Evolutionary conservation across 2,797 vertebrate genomes (phyloP), one percentile per base, ranked within the genome.

Genomic region (Oryzias sinensis): DNA sequence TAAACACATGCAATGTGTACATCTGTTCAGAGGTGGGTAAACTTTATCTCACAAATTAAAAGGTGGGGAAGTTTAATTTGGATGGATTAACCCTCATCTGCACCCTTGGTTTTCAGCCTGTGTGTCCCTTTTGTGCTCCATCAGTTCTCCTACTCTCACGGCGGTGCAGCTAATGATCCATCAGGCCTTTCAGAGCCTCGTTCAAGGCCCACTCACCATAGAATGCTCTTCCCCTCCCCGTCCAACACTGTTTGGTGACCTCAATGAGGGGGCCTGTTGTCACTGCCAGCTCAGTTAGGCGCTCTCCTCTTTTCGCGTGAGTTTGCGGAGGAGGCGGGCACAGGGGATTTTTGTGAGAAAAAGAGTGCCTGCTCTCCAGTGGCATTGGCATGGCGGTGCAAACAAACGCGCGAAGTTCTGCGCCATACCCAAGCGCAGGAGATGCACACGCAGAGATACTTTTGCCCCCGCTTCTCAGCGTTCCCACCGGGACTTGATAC

Each of bases 201-300:
- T 87, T 84, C 73, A 25, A 70, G 81, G 69, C 80, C 83, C 81
- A 77, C 84, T 88, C 75, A 77, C 80, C 70, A 22, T 76, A 85
- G 83, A 87, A 85, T 81, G 75, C 47, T 58, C 76, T 77, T 37
- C 33, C 80, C 77, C 76, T 79, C 84, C 81, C 78, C 52, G 18
- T 80, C 77, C 75, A 37, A 60, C 77, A 65, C 81, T 82, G 81
- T 79, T 84, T 77, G 80, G 80, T 83, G 86, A 83, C 79, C 83
- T 88, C 85, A 87, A 85, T 86, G 85, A 87, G 77, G 80, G 33
- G 81, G 84, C 77, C 84, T 80, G 82, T 84, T 85, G 81, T 84
- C 80, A n/a, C 81, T 72, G 61, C 56, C 69, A 48, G 79, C 79
- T 72, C 69, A 58, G 74, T 80, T 76, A 74, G 82, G 81, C 66